Evolutionary conservation across 53 echinoderm and acorn worm species (phyloP).

Genomic region (Paracentrotus lividus): DNA sequence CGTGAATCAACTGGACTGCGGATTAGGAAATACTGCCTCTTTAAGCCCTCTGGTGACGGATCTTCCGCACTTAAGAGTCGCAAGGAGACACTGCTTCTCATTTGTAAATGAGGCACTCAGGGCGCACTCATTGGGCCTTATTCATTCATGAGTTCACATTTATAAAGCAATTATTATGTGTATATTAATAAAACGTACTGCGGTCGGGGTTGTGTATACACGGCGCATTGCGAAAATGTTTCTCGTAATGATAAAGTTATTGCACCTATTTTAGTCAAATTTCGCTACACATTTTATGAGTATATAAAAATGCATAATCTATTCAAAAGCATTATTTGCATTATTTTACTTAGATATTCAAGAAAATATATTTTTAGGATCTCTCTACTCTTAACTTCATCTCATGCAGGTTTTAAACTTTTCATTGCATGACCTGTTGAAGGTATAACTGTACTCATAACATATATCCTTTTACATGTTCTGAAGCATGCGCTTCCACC

Average conservation of each 20-base stretch:
- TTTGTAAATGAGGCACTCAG: background rate
- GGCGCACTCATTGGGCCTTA: background rate
- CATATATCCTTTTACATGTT: too few species aligned
- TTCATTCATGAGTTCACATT: background rate
- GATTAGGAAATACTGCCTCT: background rate
- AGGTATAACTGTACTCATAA: too few species aligned
- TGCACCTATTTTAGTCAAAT: background rate
- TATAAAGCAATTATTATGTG: background rate
- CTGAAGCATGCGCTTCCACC: too few species aligned
- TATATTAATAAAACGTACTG: background rate
- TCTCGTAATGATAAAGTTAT: background rate
- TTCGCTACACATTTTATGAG: background rate
- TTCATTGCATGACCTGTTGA: too few species aligned
- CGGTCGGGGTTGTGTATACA: background rate
- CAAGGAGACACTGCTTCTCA: background rate
- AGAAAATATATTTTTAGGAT: too few species aligned
- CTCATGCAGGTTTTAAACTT: too few species aligned
- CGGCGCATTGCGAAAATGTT: background rate
- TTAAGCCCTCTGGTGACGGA: background rate
- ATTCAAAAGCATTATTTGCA: too few species aligned
- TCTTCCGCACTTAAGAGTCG: background rate
- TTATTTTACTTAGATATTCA: too few species aligned
- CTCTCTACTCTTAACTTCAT: too few species aligned
- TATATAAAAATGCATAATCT: too few species aligned
- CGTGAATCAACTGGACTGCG: background rate